phyloP scores from a whole-genome alignment of 2,113 vertebrate species.

The Scortum barcoo region DNA sequence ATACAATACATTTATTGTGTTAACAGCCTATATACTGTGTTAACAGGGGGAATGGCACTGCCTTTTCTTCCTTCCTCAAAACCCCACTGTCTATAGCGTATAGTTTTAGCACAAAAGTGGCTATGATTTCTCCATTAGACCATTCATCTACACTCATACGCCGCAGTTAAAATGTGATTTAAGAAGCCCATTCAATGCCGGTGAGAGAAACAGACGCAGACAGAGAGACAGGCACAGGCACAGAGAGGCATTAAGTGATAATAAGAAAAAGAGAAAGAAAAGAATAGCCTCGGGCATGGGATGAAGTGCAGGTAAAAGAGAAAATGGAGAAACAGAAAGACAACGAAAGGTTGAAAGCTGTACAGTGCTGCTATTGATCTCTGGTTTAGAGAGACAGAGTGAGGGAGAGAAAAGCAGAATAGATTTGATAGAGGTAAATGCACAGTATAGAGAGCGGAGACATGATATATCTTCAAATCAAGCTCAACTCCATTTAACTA shows the following conservation, averaged over 20 bases:
- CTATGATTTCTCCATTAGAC: constrained; percentile 51
- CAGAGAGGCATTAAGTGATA: constrained; percentile 34
- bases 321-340: constrained; percentile 13
- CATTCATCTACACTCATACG: constrained; percentile 48
- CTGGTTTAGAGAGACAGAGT: neutral
- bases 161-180: constrained; percentile 66
- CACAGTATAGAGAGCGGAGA: neutral
- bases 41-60: constrained; percentile 37
- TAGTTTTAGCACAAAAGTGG: constrained; percentile 33
- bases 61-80: constrained; percentile 40
- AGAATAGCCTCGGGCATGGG: constrained; percentile 31
- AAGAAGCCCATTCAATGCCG: constrained; percentile 45
- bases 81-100: constrained; percentile 1
- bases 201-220: constrained; percentile 26
- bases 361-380: constrained; percentile 31
- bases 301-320: constrained; percentile 26
- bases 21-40: constrained; percentile 32
- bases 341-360: constrained; percentile 34
- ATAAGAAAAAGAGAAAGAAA: constrained; percentile 13
- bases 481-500: neutral
- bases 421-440: constrained; percentile 10
- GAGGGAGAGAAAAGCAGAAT: neutral
- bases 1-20: constrained; percentile 35
- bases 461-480: neutral
- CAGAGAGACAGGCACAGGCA: constrained; percentile 34